Percentiles rank a stretch among this genome's conserved stretches.
Evolutionary conservation across 2,888 invertebrate genomes (phyloP).

Genomic region (Criorhina ranunculi): DNA sequence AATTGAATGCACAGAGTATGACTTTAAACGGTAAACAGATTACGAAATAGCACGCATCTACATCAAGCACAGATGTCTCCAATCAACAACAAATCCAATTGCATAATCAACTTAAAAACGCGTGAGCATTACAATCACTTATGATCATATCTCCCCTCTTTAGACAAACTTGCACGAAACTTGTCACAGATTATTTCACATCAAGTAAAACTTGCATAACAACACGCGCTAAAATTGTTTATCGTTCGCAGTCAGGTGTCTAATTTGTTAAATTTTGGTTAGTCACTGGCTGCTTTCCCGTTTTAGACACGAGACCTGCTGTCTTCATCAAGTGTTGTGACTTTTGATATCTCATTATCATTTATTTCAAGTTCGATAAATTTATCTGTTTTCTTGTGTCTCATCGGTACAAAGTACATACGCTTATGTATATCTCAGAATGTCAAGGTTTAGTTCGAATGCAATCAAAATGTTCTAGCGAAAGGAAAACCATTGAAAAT

Average conservation of each 20-base stretch:
- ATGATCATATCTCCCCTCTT: not conserved
- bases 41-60: not conserved
- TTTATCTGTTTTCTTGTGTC: not conserved
- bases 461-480: conserved; percentile 37
- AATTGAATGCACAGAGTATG: too few species aligned
- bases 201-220: conserved; percentile 13
- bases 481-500: conserved; percentile 44
- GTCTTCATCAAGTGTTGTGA: conserved; percentile 6
- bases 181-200: conserved; percentile 10
- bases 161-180: not conserved
- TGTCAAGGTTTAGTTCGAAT: conserved; percentile 60
- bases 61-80: not conserved
- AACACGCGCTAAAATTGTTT: conserved; percentile 18
- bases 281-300: not conserved
- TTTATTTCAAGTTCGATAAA: conserved; percentile 2
- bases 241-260: conserved; percentile 27
- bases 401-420: too few species aligned
- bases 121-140: not conserved
- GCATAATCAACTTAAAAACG: not conserved
- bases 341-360: not conserved
- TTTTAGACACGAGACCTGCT: conserved; percentile 21
- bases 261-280: conserved; percentile 18
- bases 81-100: not conserved
- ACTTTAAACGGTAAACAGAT: too few species aligned
- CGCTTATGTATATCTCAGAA: conserved; percentile 34